Base-by-base conservation (phyloP, 2,797 vertebrate genomes). In the Esox masquinongy region DNA sequence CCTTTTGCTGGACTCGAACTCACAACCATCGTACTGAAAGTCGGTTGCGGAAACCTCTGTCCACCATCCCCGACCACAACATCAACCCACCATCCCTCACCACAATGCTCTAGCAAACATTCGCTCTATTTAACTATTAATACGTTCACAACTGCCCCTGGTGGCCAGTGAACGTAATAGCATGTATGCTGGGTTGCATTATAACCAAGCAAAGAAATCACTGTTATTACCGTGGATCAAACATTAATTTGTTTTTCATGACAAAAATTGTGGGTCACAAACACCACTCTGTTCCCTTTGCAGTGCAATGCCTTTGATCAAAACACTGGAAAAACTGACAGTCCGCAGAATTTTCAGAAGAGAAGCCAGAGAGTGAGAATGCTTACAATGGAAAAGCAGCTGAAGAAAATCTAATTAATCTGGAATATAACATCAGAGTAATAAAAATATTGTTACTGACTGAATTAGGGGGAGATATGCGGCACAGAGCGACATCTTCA, bases 121-220 rank as follows among this genome's bases (percentile, higher is more conserved):
- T 3, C 29, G 29, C 29, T 31, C 29, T 31, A 31, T 31, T 31
- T 31, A 31, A 31, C 29, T 1, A 31, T 31, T 31, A 31, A 31
- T 31, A 31, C 29, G 29, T 31, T 1, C 29, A 31, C 1, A 31
- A 31, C 29, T 31, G 29, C 3, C 29, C 29, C 29, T 31, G 29
- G 29, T 3, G 3, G 29, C 29, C 29, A 3, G 29, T 31, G 29
- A 31, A 31, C 29, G 29, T 31, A 31, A 31, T 31, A 31, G 29
- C 29, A 31, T n/a, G n/a, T n/a, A 31, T 31, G 29, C 29, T 31
- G 29, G 29, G 29, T 31, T 31, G 29, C 1, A n/a, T 4, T 24
- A 70, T 50, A 70, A 70, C 47, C 47, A 70, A 69, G 68, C 34
- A 69, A 69, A 69, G 15, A 24, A 29, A 5, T 49, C 68, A n/a